A percentile compares a stretch with the other conserved stretches of the same genome.
These are phyloP conservation scores for Nannoperca australis DNA, from an alignment of 2,797 vertebrate genomes.

Conservation along the genomic window DNA sequence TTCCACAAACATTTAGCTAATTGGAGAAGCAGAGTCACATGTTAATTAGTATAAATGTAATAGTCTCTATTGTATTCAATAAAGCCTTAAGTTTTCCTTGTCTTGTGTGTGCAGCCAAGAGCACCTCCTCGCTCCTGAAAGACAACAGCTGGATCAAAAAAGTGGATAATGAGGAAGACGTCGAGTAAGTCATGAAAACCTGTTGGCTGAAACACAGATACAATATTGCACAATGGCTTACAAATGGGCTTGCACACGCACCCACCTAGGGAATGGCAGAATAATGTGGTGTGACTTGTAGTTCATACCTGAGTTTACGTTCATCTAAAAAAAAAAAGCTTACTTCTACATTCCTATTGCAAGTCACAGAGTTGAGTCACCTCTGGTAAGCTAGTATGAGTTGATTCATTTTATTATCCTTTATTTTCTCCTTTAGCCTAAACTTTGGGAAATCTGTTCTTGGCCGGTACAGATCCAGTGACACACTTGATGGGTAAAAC, in stretches of 20 bases:
- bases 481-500: conserved; percentile 85
- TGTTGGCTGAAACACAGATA: neutral
- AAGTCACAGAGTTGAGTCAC: conserved; percentile 26
- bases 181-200: conserved; percentile 70
- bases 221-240: neutral
- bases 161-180: conserved; percentile 82
- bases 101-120: conserved; percentile 59
- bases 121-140: conserved; percentile 80
- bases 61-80: neutral
- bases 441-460: conserved; percentile 90
- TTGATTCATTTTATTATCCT: conserved; percentile 11
- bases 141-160: conserved; percentile 96
- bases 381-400: neutral
- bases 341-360: conserved; percentile 32
- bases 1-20: neutral
- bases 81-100: neutral
- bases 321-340: neutral
- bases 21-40: neutral
- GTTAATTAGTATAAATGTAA: neutral
- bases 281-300: conserved; percentile 40
- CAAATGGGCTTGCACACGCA: neutral
- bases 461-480: conserved; percentile 82
- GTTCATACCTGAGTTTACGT: neutral
- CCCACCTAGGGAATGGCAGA: neutral
- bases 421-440: conserved; percentile 81